A percentile compares a stretch with the other conserved stretches of the same genome.
Conservation (phyloP, 2,113 vertebrate genomes). For the Noctilio leporinus region DNA sequence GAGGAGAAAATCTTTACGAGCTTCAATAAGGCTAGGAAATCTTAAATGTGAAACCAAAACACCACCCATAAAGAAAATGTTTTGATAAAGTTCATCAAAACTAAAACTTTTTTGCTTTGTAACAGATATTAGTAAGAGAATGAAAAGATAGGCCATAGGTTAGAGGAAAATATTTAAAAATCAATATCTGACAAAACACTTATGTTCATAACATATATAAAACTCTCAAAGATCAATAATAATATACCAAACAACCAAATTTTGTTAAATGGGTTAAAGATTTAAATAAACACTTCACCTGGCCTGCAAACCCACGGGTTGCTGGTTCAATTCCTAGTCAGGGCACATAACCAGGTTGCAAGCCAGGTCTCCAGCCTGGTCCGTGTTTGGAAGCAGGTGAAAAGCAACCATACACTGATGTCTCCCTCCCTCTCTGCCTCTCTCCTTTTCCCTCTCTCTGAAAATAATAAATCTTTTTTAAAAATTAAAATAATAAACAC, state of each 20-base stretch:
- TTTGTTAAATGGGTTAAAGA: not conserved
- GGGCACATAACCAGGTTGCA: no score
- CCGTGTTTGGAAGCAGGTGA: no score
- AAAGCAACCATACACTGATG: no score
- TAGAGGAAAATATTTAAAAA: slow-evolving; percentile 5
- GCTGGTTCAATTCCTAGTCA: no score
- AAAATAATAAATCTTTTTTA: no score
- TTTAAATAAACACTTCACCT: not conserved
- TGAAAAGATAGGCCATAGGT: not conserved
- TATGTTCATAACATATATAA: not conserved
- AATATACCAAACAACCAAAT: not conserved
- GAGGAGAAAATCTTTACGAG: not conserved
- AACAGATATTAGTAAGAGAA: not conserved
- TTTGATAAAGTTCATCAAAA: not conserved
- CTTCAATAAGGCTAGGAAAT: not conserved
- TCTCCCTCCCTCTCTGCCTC: no score
- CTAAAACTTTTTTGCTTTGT: not conserved
- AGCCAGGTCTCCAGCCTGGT: no score
- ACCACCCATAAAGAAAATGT: not conserved
- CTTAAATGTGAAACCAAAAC: not conserved
- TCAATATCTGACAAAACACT: not conserved
- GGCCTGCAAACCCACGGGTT: no score
- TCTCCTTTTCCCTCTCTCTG: no score
- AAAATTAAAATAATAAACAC: not conserved
- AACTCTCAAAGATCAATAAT: not conserved